Conservation (phyloP, 2,888 invertebrate species). For the Chirona hameri region DNA sequence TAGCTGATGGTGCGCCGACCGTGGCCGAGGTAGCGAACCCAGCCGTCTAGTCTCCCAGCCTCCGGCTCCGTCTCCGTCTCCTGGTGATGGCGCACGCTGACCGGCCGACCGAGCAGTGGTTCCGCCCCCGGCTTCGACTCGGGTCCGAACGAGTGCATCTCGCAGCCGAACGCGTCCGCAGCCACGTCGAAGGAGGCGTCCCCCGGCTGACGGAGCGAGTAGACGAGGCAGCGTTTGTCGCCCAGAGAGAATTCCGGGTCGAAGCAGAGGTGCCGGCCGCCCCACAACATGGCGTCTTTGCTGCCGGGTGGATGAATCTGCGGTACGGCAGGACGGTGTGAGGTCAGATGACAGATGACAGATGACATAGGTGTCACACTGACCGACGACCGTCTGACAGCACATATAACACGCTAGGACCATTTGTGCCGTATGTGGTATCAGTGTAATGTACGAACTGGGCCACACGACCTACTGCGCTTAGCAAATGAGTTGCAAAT, state of each 20-base stretch:
- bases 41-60: neutral
- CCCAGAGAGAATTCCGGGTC: slow-evolving; percentile 39
- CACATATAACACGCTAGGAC: neutral
- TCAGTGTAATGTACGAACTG: no score
- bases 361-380: no score
- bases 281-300: neutral
- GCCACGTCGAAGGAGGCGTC: slow-evolving; percentile 39
- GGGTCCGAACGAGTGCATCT: slow-evolving; percentile 38
- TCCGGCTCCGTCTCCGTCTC: neutral
- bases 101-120: neutral
- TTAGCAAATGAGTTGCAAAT: no score
- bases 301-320: neutral
- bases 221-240: slow-evolving; percentile 37
- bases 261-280: slow-evolving; percentile 37
- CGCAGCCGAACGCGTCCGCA: slow-evolving; percentile 39
- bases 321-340: neutral
- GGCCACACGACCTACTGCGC: no score
- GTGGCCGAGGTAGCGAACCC: neutral
- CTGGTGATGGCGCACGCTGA: neutral
- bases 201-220: slow-evolving; percentile 36
- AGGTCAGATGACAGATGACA: neutral
- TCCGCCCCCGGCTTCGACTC: neutral
- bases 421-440: neutral
- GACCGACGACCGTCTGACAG: neutral
- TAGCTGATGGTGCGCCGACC: neutral